phyloP scores from a whole-genome alignment of 2,888 invertebrate species.

The Meteorus colon region DNA sequence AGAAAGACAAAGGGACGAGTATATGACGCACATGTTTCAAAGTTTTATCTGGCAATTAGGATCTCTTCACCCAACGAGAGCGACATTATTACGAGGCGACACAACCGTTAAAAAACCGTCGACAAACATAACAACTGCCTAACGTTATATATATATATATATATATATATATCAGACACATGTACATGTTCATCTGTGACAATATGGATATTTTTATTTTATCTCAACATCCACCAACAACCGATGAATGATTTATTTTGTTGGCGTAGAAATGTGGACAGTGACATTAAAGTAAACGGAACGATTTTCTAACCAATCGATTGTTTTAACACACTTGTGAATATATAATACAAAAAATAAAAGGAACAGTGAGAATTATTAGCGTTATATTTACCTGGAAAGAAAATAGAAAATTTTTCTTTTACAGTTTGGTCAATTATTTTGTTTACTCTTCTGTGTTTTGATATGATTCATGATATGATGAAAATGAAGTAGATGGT shows the following conservation, averaged over 20 bases:
- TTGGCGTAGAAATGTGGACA: slow-evolving; percentile 42
- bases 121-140: slow-evolving; percentile 17
- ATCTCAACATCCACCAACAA: not conserved
- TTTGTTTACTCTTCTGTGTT: too few species aligned
- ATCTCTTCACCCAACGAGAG: slow-evolving; percentile 53
- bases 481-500: too few species aligned
- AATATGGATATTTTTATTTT: slow-evolving; percentile 55
- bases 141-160: slow-evolving; percentile 33
- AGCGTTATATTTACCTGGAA: not conserved
- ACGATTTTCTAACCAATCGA: not conserved
- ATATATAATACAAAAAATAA: slow-evolving; percentile 8
- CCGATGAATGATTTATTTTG: slow-evolving; percentile 61
- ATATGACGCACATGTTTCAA: slow-evolving; percentile 41
- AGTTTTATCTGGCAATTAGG: slow-evolving; percentile 67
- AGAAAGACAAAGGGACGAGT: slow-evolving; percentile 31
- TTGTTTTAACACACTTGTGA: not conserved
- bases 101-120: slow-evolving; percentile 45
- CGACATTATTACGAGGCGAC: slow-evolving; percentile 34
- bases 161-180: slow-evolving; percentile 9
- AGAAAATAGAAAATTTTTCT: too few species aligned
- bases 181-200: slow-evolving; percentile 20
- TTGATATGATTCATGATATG: too few species aligned
- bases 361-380: not conserved
- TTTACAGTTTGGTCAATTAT: too few species aligned
- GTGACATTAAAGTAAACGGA: slow-evolving; percentile 34